Conservation (phyloP, 2,113 vertebrate genomes). For the Oophaga pumilio region DNA sequence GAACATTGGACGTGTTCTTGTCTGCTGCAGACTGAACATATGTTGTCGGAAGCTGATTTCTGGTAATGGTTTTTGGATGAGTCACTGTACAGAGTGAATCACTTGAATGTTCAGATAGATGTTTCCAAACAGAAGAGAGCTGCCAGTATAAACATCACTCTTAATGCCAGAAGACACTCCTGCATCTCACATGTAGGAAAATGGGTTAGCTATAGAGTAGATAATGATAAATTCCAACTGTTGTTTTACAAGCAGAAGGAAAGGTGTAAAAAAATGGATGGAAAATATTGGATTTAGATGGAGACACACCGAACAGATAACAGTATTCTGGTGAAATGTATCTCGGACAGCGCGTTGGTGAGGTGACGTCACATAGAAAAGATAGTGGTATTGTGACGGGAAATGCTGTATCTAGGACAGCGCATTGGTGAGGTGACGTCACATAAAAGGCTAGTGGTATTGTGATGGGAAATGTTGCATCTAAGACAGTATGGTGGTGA, state of each 20-base stretch:
- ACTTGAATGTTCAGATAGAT: neutral
- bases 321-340: neutral
- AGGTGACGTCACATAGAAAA: no score
- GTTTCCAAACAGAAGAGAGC: constrained; percentile 6
- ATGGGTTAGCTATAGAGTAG: neutral
- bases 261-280: neutral
- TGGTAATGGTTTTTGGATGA: neutral
- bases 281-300: neutral
- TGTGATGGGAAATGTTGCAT: no score
- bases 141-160: constrained; percentile 14
- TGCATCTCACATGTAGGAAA: neutral
- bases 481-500: no score
- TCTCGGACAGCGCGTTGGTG: no score
- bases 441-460: no score
- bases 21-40: neutral
- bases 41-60: neutral
- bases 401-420: no score
- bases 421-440: no score
- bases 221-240: no score
- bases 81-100: neutral
- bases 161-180: neutral
- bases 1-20: neutral
- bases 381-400: no score
- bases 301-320: neutral
- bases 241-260: neutral